Evolutionary conservation across 2,113 vertebrate species (phyloP), one percentile per base, ranked within the genome.

Genomic region (Mola mola): DNA sequence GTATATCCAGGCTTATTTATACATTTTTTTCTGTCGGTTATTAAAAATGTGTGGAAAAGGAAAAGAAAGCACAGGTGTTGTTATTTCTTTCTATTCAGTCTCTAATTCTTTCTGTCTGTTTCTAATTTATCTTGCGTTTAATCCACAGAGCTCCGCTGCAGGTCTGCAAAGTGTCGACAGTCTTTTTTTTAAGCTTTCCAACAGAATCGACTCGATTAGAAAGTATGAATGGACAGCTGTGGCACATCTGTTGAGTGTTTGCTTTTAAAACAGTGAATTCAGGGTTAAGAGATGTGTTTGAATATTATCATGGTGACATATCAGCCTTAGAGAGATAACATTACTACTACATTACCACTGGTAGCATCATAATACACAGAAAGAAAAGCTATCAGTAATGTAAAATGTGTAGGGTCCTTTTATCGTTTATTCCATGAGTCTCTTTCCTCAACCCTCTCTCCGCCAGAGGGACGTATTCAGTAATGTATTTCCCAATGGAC

Each of bases 131-230:
- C 70, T 59, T 62, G 21, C 48, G 66, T 77, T 71, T 78, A 75
- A 85, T 78, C 75, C 50, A 1, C 36, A 9, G 49, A 75, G 77
- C 65, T 62, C 60, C 29, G 43, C 73, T 43, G 78, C 81, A 66
- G 59, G 71, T 82, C 81, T 85, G 83, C 69, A 84, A 84, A 82
- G 69, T 68, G 75, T 73, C 52, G 60, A 58, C 52, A 37, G 38
- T 36, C 43, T 56, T 75, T 41, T 62, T 24, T 40, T 49, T 2
- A 38, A 44, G 33, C 52, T 33, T 53, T 79, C 26, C 77, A 51
- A 78, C 76, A 50, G 76, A 70, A 67, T 24, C 58, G 51, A 66
- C 50, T 8, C 21, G 56, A 78, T 69, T 76, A 75, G 33, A 74
- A 73, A 52, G 52, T 72, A 44, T 70, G 56, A 59, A 69, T 62